Base-by-base conservation (phyloP, 2,888 invertebrate species). In the Limnephilus auricula region DNA sequence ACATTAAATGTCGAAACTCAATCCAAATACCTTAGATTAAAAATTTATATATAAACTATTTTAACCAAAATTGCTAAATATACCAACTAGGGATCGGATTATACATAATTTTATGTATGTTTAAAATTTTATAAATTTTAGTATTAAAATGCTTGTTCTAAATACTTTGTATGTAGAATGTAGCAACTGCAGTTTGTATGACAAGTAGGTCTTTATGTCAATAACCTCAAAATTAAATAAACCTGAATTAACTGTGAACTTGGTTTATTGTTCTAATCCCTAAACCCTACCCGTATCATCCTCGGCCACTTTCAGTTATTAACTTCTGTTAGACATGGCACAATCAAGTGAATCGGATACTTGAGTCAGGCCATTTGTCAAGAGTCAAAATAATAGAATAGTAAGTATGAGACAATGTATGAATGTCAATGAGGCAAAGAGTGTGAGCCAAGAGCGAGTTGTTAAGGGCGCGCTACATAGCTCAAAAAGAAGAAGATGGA, bases 201-300 rank as follows among this genome's bases (percentile, higher is more conserved):
- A 89, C 79, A 79, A 80, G 45, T 89, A 89, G 89, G 89, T 79
- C 89, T 89, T 78, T 37, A 45, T 89, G 80, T 80, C 79, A 31
- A 82, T 80, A 89, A 89, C 40, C 89, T 82, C 89, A 80, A 79
- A 89, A 89, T 86, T 86, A 45, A 86, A 86, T 86, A 86, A 45
- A 86, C 86, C 86, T 86, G 86, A 86, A 31, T 86, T 86, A 86
- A 86, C 84, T 37, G 86, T 86, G 86, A 50, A 30, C 45, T 45
- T 86, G 40, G 31, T 86, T 86, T 86, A 50, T 50, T 86, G 40
- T 31, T 50, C 31, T 84, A 5, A 82, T 34, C 31, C 82, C 82
- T 82, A 32, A 13, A 31, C 31, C 30, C 31, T n/a, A 18, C 50
- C 18, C 0, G 18, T 50, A 2, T 50, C 50, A 50, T 50, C 50